Conservation (phyloP, 2,113 vertebrate genomes). For the Hyperopisus bebe region DNA sequence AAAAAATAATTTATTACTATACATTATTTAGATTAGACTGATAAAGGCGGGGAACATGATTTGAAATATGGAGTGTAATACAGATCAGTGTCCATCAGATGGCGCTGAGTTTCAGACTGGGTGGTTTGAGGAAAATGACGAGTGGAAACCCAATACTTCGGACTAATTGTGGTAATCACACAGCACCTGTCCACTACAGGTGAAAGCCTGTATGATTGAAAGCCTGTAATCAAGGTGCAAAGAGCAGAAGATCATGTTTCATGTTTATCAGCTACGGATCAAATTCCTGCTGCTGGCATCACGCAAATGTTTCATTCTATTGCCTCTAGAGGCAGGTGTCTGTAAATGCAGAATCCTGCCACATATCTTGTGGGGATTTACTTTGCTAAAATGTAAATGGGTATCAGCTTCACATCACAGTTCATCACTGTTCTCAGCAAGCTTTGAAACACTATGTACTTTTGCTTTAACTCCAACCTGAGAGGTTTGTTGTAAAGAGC, state of each 20-base stretch:
- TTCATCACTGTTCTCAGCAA: not conserved
- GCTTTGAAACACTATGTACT: not conserved
- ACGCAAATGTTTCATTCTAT: not conserved
- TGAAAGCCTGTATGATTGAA: not conserved
- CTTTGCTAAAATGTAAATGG: not conserved
- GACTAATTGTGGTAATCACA: not conserved
- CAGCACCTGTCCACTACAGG: not conserved
- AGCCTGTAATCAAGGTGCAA: not conserved
- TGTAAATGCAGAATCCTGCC: not conserved
- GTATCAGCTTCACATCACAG: not conserved
- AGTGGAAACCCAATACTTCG: not conserved
- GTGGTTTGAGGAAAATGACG: not conserved
- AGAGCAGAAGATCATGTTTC: not conserved
- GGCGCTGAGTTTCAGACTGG: not conserved
- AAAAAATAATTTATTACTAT: not conserved
- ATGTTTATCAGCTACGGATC: not conserved
- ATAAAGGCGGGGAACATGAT: not conserved
- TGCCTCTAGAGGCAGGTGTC: not conserved
- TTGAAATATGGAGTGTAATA: not conserved
- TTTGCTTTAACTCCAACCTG: not conserved
- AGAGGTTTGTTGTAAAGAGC: not conserved
- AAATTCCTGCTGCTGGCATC: not conserved
- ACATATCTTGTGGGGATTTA: not conserved
- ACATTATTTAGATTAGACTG: not conserved
- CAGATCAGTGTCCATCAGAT: not conserved